Conservation (phyloP, 2,113 vertebrate species). For the Antigone vipio region DNA sequence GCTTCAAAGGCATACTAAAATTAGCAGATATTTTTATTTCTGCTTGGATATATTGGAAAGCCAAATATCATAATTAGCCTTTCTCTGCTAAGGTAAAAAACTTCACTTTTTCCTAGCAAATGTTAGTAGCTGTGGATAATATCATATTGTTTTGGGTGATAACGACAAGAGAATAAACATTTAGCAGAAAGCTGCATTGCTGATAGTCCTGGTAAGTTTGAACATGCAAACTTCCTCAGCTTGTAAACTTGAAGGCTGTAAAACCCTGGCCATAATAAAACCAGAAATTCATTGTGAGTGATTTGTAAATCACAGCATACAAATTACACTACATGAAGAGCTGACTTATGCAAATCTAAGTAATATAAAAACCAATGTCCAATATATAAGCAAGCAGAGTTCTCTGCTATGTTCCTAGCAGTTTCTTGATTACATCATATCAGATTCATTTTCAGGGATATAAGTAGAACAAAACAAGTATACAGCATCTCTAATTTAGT, state of each 20-base stretch:
- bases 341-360: not conserved
- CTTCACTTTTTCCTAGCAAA: not conserved
- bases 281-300: not conserved
- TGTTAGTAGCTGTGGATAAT: not conserved
- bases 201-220: not conserved
- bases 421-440: not conserved
- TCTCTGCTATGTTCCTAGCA: not conserved
- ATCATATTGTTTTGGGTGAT: not conserved
- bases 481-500: constrained; percentile 32
- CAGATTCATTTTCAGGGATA: not conserved
- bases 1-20: constrained; percentile 6
- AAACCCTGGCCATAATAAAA: not conserved
- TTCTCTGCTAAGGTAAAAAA: not conserved
- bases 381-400: not conserved
- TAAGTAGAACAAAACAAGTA: constrained; percentile 9
- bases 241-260: not conserved
- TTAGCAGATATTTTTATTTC: not conserved
- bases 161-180: not conserved
- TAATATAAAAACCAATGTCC: not conserved
- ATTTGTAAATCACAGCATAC: not conserved
- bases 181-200: not conserved
- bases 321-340: not conserved
- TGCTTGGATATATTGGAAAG: not conserved
- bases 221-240: not conserved
- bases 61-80: not conserved